Conservation (phyloP, 1,140 invertebrate genomes). For the Scaptomyza graminum region DNA sequence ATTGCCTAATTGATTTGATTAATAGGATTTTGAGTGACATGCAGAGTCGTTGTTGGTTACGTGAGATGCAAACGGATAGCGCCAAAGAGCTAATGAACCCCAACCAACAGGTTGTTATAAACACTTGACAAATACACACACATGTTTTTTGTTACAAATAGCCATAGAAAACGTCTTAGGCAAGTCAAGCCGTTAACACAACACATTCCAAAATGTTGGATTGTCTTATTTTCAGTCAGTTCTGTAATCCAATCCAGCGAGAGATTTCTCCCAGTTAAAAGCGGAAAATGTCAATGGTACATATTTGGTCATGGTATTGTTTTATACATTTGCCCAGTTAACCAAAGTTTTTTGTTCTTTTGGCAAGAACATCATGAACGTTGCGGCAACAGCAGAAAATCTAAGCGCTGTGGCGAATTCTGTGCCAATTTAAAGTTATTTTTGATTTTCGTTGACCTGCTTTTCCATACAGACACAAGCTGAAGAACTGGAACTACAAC, state of each 20-base stretch:
- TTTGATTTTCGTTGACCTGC: conserved; percentile 56
- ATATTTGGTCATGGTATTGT: conserved; percentile 43
- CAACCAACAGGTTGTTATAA: conserved; percentile 21
- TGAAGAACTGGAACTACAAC: conserved; percentile 42
- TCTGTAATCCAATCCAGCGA: conserved; percentile 12
- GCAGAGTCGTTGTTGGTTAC: conserved; percentile 64
- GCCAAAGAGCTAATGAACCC: conserved; percentile 69
- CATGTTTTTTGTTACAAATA: background rate
- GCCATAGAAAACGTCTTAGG: background rate
- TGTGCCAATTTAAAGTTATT: conserved; percentile 64
- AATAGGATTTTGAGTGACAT: conserved; percentile 80
- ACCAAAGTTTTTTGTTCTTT: conserved; percentile 16
- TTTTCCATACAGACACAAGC: conserved; percentile 34
- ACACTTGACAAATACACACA: background rate
- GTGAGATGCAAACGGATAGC: conserved; percentile 38
- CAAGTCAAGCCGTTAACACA: conserved; percentile 7
- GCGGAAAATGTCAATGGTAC: conserved; percentile 36
- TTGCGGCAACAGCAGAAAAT: conserved; percentile 49
- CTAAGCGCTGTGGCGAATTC: conserved; percentile 68
- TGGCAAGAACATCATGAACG: conserved; percentile 49
- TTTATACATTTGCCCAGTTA: conserved; percentile 9
- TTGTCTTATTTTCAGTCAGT: conserved; percentile 4
- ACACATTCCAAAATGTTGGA: conserved; percentile 13
- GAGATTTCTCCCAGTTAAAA: conserved; percentile 27
- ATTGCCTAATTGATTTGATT: conserved; percentile 81